These are phyloP conservation scores for Eidolon dupreanum DNA, from an alignment of 2,797 vertebrate genomes.

Conservation along the genomic window DNA sequence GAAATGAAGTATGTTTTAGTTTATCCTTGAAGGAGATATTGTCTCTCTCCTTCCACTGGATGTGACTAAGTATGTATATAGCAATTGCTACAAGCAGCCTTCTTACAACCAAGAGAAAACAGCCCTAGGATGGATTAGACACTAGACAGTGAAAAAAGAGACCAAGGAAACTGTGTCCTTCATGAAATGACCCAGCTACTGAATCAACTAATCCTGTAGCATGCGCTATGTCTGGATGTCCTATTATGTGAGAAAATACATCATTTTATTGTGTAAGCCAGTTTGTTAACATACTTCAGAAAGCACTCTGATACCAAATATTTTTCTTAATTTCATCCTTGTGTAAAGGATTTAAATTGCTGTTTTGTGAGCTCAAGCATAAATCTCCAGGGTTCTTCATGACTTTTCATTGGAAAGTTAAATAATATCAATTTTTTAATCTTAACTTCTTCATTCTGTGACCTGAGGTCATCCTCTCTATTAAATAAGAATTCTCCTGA, in stretches of 20 bases:
- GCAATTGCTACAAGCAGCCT: background rate
- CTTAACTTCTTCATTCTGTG: background rate
- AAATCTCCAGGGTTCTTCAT: background rate
- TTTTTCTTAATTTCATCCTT: slow-evolving; percentile 39
- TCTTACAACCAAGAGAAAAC: slow-evolving; percentile 3
- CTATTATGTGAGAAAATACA: background rate
- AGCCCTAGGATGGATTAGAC: background rate
- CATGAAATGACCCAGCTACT: background rate
- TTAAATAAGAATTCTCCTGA: slow-evolving; percentile 17
- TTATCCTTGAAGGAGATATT: background rate
- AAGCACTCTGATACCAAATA: slow-evolving; percentile 11
- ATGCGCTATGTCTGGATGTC: background rate
- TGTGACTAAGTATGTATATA: background rate
- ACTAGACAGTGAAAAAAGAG: background rate
- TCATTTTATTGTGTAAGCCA: slow-evolving; percentile 41
- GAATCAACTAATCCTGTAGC: background rate
- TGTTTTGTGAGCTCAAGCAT: background rate
- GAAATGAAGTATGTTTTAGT: slow-evolving; percentile 8
- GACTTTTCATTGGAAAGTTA: slow-evolving; percentile 2
- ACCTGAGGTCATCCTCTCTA: background rate
- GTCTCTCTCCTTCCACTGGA: background rate
- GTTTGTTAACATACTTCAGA: background rate
- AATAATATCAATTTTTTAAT: slow-evolving; percentile 32
- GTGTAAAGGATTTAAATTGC: slow-evolving; percentile 28
- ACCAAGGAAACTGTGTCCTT: background rate